Percentiles rank a stretch among this genome's conserved stretches.
These are phyloP conservation scores for Oryzias javanicus DNA, from an alignment of 2,113 vertebrate genomes.

Conservation along the genomic window DNA sequence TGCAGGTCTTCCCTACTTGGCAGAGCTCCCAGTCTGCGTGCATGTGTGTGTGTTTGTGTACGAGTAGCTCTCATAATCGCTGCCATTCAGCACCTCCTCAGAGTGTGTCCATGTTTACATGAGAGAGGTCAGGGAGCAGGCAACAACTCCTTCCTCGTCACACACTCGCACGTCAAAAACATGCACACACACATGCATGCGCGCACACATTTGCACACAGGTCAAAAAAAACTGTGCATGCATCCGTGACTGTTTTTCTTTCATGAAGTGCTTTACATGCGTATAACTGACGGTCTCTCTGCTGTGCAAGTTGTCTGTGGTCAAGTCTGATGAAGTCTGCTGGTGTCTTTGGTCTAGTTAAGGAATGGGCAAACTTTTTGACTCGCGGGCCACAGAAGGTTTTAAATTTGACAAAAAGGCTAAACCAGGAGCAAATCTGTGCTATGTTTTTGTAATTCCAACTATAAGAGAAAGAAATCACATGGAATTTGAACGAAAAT, in stretches of 20 bases:
- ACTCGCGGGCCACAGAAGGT: too few relatives aligned
- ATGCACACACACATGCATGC: background rate
- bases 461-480: too few relatives aligned
- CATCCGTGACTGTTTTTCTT: background rate
- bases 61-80: conserved; percentile 68
- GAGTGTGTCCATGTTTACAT: conserved; percentile 78
- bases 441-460: too few relatives aligned
- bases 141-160: conserved; percentile 51
- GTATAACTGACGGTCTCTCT: too few relatives aligned
- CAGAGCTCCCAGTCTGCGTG: conserved; percentile 60
- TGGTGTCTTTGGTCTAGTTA: too few relatives aligned
- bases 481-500: too few relatives aligned
- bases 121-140: conserved; percentile 76
- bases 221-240: conserved; percentile 12
- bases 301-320: too few relatives aligned
- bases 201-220: conserved; percentile 11
- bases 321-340: too few relatives aligned
- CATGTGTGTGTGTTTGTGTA: conserved; percentile 36
- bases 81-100: conserved; percentile 75
- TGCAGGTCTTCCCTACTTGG: conserved; percentile 77
- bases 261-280: background rate
- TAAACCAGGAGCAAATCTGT: too few relatives aligned
- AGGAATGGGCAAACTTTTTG: too few relatives aligned
- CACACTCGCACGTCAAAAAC: conserved; percentile 8
- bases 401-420: too few relatives aligned